Evolutionary conservation across 2,888 invertebrate species (phyloP).

Genomic region (Drosophila paracracens): DNA sequence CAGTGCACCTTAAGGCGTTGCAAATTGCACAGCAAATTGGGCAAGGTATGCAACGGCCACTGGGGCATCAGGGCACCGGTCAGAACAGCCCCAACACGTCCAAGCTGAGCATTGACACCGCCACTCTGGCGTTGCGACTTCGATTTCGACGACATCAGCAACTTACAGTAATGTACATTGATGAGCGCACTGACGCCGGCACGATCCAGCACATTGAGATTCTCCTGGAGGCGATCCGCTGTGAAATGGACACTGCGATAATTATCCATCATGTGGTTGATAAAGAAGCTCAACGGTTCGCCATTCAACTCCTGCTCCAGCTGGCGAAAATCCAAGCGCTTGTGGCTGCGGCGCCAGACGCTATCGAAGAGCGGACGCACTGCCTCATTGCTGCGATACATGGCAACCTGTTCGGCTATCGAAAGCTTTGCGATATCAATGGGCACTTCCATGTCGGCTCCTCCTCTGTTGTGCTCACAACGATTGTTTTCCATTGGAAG

Average conservation of each 20-base stretch:
- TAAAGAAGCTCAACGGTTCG: conserved; percentile 27
- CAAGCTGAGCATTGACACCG: background rate
- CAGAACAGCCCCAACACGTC: conserved; percentile 13
- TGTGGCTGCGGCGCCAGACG: conserved; percentile 28
- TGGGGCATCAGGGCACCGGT: conserved; percentile 28
- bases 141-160: background rate
- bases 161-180: conserved; percentile 42
- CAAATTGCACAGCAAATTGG: conserved; percentile 50
- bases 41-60: conserved; percentile 56
- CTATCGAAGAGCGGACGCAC: conserved; percentile 23
- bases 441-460: background rate
- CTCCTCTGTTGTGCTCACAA: background rate
- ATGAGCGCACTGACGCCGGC: conserved; percentile 35
- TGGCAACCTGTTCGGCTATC: conserved; percentile 32
- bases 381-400: conserved; percentile 21
- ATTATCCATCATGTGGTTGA: conserved; percentile 38
- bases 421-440: background rate
- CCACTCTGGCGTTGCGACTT: background rate
- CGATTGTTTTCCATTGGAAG: background rate
- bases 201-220: conserved; percentile 39
- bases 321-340: conserved; percentile 43
- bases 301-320: conserved; percentile 25
- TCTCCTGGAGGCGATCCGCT: conserved; percentile 46
- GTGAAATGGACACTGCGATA: conserved; percentile 38
- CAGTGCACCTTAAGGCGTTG: conserved; percentile 43